phyloP scores from a whole-genome alignment of 2,888 invertebrate genomes.

The Podotricha telesiphe region DNA sequence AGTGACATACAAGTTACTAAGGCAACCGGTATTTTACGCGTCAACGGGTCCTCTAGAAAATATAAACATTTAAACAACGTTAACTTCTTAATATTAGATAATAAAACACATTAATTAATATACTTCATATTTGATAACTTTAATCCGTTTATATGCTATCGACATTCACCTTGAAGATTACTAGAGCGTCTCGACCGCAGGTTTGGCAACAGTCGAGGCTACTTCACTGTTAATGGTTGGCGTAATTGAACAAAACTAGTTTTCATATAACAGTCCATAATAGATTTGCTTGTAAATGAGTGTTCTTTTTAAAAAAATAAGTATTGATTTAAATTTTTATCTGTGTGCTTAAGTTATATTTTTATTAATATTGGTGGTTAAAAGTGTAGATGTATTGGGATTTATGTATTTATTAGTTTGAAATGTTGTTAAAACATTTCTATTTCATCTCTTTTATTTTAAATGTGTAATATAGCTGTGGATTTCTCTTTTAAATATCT shows the following conservation, averaged over 20 bases:
- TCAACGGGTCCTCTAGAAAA: too few species aligned
- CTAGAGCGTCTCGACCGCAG: constrained; percentile 74
- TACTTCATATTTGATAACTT: constrained; percentile 19
- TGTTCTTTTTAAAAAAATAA: neutral
- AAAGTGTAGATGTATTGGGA: too few species aligned
- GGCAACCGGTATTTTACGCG: too few species aligned
- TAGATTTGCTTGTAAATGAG: neutral
- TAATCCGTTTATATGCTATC: constrained; percentile 43
- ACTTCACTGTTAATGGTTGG: constrained; percentile 39
- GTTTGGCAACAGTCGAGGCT: constrained; percentile 73
- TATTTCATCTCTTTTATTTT: too few species aligned
- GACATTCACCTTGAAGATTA: constrained; percentile 68
- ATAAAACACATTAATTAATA: neutral
- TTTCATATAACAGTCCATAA: constrained; percentile 26
- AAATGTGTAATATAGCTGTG: too few species aligned
- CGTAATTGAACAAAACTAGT: constrained; percentile 25
- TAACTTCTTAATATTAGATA: neutral
- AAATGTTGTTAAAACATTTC: too few species aligned
- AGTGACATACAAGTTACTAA: too few species aligned
- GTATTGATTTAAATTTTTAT: neutral
- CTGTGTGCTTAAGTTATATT: too few species aligned
- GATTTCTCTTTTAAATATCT: too few species aligned
- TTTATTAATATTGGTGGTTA: too few species aligned
- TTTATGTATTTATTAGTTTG: too few species aligned
- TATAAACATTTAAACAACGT: too few species aligned